phyloP scores from a whole-genome alignment of 64 coral and sea anemone genomes.

The Acropora tenuis region DNA sequence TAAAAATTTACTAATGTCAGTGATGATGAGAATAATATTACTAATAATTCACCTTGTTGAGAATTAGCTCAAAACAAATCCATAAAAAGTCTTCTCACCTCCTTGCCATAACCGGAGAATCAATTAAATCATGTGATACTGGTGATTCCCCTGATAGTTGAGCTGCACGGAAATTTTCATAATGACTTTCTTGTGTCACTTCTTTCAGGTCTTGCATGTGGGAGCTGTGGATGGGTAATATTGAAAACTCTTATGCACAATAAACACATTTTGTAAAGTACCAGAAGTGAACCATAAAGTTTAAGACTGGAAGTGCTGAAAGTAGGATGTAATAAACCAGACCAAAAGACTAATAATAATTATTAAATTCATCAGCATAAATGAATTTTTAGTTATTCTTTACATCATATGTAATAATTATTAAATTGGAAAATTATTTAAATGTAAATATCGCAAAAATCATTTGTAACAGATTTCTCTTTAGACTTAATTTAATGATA shows the following conservation, averaged over 20 bases:
- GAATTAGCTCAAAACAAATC: neutral
- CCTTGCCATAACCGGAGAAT: conserved; percentile 34
- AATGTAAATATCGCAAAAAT: no score
- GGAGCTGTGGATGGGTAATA: conserved; percentile 49
- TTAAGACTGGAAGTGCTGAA: no score
- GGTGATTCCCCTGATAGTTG: conserved; percentile 55
- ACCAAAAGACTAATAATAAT: no score
- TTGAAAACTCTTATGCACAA: neutral
- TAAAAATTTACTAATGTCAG: no score
- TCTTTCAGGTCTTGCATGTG: conserved; percentile 99
- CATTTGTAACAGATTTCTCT: no score
- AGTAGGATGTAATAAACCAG: no score
- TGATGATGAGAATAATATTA: no score
- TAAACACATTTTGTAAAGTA: neutral
- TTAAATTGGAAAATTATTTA: no score
- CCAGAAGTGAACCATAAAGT: neutral
- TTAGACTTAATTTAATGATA: neutral
- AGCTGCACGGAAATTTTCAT: conserved; percentile 95
- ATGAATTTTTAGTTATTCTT: no score
- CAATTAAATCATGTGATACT: conserved; percentile 5
- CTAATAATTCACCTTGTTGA: neutral
- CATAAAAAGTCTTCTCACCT: conserved; percentile 6
- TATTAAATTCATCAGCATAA: no score
- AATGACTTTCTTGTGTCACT: conserved; percentile 95
- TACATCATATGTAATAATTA: no score